These are phyloP conservation scores for Brachyptera putata DNA, from an alignment of 2,888 invertebrate genomes.

Conservation along the genomic window DNA sequence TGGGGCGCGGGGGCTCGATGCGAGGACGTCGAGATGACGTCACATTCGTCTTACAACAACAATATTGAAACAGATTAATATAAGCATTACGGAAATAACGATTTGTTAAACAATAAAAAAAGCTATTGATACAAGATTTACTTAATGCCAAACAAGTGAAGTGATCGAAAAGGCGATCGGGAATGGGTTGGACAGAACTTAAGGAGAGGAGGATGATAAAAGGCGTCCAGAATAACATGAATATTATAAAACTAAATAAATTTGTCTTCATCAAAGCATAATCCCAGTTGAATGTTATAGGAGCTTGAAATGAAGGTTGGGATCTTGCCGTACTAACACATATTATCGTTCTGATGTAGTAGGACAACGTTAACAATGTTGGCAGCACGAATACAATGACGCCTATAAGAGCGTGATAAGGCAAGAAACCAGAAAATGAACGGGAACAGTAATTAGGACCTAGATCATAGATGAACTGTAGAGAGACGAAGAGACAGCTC, in stretches of 20 bases:
- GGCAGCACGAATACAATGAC: constrained; percentile 58
- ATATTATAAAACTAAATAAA: constrained; percentile 59
- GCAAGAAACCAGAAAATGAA: constrained; percentile 50
- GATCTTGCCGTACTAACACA: constrained; percentile 52
- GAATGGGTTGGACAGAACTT: constrained; percentile 46
- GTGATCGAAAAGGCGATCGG: constrained; percentile 58
- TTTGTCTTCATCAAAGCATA: constrained; percentile 59
- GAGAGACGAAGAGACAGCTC: constrained; percentile 52
- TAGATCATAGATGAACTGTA: constrained; percentile 57
- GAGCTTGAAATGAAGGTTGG: constrained; percentile 58
- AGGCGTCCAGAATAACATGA: constrained; percentile 63
- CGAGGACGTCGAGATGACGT: constrained; percentile 60
- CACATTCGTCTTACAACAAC: constrained; percentile 72
- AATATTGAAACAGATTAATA: constrained; percentile 70
- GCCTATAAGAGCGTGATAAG: constrained; percentile 54
- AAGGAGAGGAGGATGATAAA: constrained; percentile 58
- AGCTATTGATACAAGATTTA: constrained; percentile 63
- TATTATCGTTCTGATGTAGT: constrained; percentile 50
- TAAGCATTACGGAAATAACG: constrained; percentile 67
- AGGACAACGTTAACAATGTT: constrained; percentile 47
- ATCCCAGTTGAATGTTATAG: constrained; percentile 59
- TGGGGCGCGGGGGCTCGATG: constrained; percentile 46
- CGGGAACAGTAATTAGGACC: constrained; percentile 68
- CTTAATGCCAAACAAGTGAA: constrained; percentile 65
- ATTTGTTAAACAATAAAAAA: constrained; percentile 62